phyloP scores from a whole-genome alignment of 2,888 invertebrate genomes.

The Embidobia sp. region DNA sequence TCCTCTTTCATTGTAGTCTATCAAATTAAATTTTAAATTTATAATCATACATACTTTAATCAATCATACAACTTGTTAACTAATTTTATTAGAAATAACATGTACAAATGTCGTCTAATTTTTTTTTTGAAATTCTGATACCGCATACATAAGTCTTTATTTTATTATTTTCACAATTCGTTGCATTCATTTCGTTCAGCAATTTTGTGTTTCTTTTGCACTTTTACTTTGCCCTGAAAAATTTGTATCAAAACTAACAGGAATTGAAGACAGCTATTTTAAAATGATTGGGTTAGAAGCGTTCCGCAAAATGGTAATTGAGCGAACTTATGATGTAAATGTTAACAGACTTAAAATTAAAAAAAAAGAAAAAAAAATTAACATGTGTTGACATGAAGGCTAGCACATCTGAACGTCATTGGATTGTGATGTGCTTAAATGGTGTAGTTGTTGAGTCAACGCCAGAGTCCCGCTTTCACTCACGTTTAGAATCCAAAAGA shows the following conservation, averaged over 20 bases:
- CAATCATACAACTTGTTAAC: no score
- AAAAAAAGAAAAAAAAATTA: not conserved
- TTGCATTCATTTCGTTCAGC: no score
- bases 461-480: constrained; percentile 91
- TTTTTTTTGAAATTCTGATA: no score
- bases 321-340: constrained; percentile 33
- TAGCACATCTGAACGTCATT: constrained; percentile 80
- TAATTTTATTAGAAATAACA: no score
- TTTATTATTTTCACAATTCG: no score
- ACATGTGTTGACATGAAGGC: constrained; percentile 68
- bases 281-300: not conserved
- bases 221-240: no score
- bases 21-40: no score
- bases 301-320: constrained; percentile 13
- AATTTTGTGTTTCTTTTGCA: no score
- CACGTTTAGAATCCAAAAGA: constrained; percentile 91
- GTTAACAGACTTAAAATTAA: constrained; percentile 3
- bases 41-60: no score
- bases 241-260: not conserved
- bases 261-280: not conserved
- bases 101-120: no score
- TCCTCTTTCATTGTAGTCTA: no score
- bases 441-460: constrained; percentile 89
- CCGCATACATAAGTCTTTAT: no score
- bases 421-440: constrained; percentile 82